phyloP scores from a whole-genome alignment of 35 echinoderm and acorn worm genomes.

The Amphiura filiformis region DNA sequence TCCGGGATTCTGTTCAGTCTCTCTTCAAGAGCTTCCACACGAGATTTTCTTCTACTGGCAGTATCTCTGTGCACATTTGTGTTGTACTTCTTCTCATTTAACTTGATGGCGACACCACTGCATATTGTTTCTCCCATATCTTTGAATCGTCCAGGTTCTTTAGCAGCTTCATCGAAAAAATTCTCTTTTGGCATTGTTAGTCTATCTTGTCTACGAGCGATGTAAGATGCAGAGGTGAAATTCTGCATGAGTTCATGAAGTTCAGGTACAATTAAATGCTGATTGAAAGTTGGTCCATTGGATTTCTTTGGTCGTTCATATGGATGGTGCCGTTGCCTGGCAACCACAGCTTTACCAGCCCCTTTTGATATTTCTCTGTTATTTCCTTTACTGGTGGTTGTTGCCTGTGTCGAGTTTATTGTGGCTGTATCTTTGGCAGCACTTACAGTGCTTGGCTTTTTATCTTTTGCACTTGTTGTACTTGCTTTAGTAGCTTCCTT shows the following conservation, averaged over 20 bases:
- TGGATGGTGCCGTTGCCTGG: background rate
- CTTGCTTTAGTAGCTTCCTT: background rate
- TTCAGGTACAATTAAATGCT: background rate
- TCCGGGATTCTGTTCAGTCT: background rate
- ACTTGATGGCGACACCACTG: background rate
- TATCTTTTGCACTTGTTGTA: too few relatives aligned
- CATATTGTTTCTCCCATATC: conserved; percentile 5
- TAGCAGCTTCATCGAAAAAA: background rate
- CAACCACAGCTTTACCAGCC: too few relatives aligned
- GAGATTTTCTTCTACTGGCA: background rate
- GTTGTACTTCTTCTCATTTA: background rate
- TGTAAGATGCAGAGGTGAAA: background rate
- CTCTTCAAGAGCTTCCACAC: background rate
- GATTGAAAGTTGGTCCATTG: background rate
- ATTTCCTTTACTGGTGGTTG: too few relatives aligned
- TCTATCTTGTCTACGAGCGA: background rate
- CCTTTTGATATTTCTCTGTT: too few relatives aligned
- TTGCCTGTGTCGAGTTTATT: too few relatives aligned
- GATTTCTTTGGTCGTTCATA: background rate
- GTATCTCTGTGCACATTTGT: background rate
- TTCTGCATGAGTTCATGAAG: conserved; percentile 3
- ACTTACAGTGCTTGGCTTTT: too few relatives aligned
- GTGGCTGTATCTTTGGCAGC: too few relatives aligned
- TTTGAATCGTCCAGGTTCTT: background rate
- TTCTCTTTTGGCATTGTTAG: background rate